Base-by-base conservation (phyloP, 2,797 vertebrate species). In the Novumbra hubbsi region DNA sequence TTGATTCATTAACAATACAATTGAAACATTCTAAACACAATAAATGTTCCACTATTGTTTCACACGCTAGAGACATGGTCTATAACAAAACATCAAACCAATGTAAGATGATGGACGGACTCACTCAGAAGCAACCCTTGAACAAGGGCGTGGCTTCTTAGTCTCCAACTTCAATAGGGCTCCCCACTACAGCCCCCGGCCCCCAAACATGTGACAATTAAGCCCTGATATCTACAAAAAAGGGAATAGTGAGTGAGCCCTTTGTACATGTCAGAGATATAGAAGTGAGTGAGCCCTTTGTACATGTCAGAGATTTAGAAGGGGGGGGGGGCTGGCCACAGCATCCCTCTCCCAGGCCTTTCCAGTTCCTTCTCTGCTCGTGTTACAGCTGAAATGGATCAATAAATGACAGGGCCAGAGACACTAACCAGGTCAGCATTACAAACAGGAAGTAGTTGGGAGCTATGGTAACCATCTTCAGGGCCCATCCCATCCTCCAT, bases 391-490 rank as follows among this genome's bases (percentile, higher is more conserved):
- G 71, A 87, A 87, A 83, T 85, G 82, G 82, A 94, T 93, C 88
- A 90, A 86, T 88, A 78, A 85, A 81, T 86, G 85, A 86, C 45
- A 77, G 83, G 82, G 79, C 79, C 82, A 78, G 68, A 81, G 68
- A 81, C 87, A 85, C 84, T 90, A 91, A 91, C 75, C 79, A 84
- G 88, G 93, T 92, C 91, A 88, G 79, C 81, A 83, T 85, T 79
- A 87, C 19, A 1, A 78, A 73, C 77, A 81, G 89, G 88, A 88
- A 87, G 64, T 69, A 12, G 52, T n/a, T 24, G 28, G 73, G 77
- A 68, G 83, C 60, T 67, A 32, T 63, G 49, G 69, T 49, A 27
- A 80, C 41, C 27, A 71, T 12, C 32, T 63, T 24, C 21, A 71
- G 45, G 32, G 21, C 57, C 64, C 27, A 15, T 45, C 3, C 19